Conservation (phyloP, 1,140 invertebrate species). For the Zaprionus ornatus region DNA sequence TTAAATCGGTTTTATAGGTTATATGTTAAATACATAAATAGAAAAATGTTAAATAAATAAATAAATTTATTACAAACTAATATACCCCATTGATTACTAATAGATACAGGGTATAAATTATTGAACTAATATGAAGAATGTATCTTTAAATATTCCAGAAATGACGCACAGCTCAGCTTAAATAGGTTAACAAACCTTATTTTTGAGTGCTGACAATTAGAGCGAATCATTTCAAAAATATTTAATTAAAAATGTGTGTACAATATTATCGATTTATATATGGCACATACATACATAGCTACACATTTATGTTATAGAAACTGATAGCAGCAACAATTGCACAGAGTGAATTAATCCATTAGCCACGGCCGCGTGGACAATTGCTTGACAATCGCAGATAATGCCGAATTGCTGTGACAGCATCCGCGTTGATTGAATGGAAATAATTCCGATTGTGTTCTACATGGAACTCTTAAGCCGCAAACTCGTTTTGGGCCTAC, state of each 20-base stretch:
- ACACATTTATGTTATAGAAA: neutral
- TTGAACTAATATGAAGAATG: neutral
- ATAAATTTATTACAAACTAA: neutral
- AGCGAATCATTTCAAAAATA: neutral
- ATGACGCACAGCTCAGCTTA: neutral
- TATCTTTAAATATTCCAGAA: neutral
- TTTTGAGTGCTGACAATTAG: neutral
- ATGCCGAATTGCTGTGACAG: slow-evolving; percentile 21
- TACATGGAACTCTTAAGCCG: slow-evolving; percentile 29
- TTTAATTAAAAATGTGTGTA: neutral
- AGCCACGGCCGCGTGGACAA: slow-evolving; percentile 28
- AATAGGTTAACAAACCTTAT: neutral
- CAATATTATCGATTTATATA: too few species aligned
- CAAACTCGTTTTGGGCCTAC: slow-evolving; percentile 44
- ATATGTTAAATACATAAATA: too few species aligned
- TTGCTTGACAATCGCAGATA: slow-evolving; percentile 29
- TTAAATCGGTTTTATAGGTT: too few species aligned
- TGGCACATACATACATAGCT: too few species aligned
- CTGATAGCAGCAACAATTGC: neutral
- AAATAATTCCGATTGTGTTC: slow-evolving; percentile 28
- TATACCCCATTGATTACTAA: neutral
- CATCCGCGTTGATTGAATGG: slow-evolving; percentile 42
- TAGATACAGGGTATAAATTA: neutral
- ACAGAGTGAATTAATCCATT: slow-evolving; percentile 37
- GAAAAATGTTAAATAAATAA: neutral